These are phyloP conservation scores for Panagrolaimus sp. DNA, from an alignment of 1,140 invertebrate species.

Conservation along the genomic window DNA sequence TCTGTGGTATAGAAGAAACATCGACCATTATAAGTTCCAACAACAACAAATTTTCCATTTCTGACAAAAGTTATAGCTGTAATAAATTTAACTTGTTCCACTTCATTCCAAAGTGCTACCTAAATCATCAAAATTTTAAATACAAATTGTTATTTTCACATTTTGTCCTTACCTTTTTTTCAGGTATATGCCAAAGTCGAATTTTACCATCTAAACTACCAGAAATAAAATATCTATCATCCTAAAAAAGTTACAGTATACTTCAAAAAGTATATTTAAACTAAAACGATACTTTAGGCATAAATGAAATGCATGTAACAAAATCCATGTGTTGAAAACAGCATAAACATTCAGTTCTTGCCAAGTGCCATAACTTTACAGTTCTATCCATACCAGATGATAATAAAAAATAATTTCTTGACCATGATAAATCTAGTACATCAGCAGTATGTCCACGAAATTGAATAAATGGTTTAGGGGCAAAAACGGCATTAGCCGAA, in stretches of 20 bases:
- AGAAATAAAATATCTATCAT: conserved; percentile 65
- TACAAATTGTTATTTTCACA: conserved; percentile 53
- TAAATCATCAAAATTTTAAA: neutral
- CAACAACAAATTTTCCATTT: conserved; percentile 91
- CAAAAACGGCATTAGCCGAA: conserved; percentile 68
- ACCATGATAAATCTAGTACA: conserved; percentile 91
- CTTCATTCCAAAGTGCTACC: conserved; percentile 86
- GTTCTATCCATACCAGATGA: conserved; percentile 98
- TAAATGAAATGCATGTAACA: conserved; percentile 95
- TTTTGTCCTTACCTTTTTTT: conserved; percentile 72
- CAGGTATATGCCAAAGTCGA: conserved; percentile 95
- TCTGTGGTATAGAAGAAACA: conserved; percentile 97
- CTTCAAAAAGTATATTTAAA: conserved; percentile 27
- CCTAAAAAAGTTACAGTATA: conserved; percentile 55
- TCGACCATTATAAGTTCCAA: conserved; percentile 84
- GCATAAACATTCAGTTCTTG: conserved; percentile 88
- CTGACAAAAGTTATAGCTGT: conserved; percentile 94
- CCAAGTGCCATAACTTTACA: conserved; percentile 93
- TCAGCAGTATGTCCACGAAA: conserved; percentile 93
- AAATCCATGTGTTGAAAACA: conserved; percentile 99
- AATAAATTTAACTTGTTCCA: conserved; percentile 79
- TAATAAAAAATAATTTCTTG: conserved; percentile 90
- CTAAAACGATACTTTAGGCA: conserved; percentile 69
- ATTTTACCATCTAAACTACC: conserved; percentile 69
- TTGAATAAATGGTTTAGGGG: conserved; percentile 83